phyloP scores from a whole-genome alignment of 2,113 vertebrate genomes.

The Aix galericulata region DNA sequence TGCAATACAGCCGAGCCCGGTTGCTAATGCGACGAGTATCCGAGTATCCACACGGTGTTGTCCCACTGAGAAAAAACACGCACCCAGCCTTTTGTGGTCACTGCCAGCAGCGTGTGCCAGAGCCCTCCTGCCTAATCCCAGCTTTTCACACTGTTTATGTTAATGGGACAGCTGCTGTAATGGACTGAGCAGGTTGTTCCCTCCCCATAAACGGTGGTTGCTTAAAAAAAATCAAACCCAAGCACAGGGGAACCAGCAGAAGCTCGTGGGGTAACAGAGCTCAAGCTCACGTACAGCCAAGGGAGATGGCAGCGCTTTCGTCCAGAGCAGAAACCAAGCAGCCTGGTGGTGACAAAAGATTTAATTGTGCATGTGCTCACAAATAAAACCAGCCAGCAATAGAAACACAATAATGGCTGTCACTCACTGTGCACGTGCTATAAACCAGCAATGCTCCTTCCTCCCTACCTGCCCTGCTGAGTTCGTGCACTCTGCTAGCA shows the following conservation, averaged over 20 bases:
- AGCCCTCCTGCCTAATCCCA: not conserved
- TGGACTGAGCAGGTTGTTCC: not conserved
- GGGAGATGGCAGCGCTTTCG: not conserved
- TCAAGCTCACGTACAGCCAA: not conserved
- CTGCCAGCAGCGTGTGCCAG: not conserved
- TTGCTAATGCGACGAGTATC: fast-evolving
- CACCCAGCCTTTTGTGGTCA: not conserved
- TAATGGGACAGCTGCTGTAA: slow-evolving; percentile 3
- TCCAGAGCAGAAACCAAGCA: not conserved
- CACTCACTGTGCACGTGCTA: not conserved
- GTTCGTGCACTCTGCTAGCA: not conserved
- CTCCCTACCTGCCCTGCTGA: not conserved
- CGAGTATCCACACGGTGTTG: not conserved
- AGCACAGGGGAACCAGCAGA: not conserved
- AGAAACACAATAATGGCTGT: not conserved
- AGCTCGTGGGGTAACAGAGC: not conserved
- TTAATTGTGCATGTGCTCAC: not conserved
- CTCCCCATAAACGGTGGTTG: slow-evolving; percentile 37
- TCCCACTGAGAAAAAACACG: not conserved
- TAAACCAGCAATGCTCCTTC: not conserved
- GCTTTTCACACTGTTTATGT: slow-evolving; percentile 13
- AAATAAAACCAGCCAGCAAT: not conserved
- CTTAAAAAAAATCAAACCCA: not conserved
- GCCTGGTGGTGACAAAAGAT: not conserved
- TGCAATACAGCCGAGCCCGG: not conserved